Percentiles rank a stretch among this genome's conserved stretches.
These are phyloP conservation scores for Brachyalestes nurse DNA, from an alignment of 2,797 vertebrate species.

Conservation along the genomic window DNA sequence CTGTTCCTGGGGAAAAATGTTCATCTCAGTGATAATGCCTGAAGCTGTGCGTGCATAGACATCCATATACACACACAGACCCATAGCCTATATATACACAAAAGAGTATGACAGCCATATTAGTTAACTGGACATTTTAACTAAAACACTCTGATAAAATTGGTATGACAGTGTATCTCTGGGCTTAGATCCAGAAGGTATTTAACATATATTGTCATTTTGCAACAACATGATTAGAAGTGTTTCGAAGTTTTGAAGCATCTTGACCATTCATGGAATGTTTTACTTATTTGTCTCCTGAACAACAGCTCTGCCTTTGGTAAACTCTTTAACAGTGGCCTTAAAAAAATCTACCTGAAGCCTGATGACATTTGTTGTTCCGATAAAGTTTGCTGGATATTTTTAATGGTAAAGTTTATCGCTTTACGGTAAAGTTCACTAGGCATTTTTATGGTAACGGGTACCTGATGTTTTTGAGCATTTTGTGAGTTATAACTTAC, in stretches of 20 bases:
- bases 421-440: neutral
- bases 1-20: conserved; percentile 24
- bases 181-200: neutral
- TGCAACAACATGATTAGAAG: neutral
- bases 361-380: neutral
- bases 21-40: neutral
- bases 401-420: conserved; percentile 5
- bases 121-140: neutral
- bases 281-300: neutral
- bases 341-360: neutral
- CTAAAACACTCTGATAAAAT: neutral
- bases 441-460: conserved; percentile 39
- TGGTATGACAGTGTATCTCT: neutral
- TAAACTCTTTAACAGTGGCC: too few relatives aligned
- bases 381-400: neutral
- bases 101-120: neutral
- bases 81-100: neutral
- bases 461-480: conserved; percentile 69
- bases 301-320: too few relatives aligned
- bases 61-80: neutral
- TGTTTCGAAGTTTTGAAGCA: neutral
- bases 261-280: neutral
- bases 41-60: too few relatives aligned
- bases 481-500: conserved; percentile 68
- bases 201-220: neutral